Base-by-base conservation (phyloP, 2,888 invertebrate species). In the Deilephila elpenor region DNA sequence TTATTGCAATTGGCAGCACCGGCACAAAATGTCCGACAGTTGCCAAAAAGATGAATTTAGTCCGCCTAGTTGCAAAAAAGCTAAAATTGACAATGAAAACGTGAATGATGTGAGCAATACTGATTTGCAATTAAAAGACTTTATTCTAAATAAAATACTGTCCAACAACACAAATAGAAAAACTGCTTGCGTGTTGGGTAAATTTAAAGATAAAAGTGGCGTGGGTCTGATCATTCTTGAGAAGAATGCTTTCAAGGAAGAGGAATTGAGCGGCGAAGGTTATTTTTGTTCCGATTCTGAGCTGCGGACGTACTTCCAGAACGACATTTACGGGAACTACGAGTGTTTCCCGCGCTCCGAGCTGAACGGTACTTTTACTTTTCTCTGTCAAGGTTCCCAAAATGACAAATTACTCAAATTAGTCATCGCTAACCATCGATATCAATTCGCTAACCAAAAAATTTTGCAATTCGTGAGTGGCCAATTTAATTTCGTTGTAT, bases 261-360 rank as follows among this genome's bases (percentile, higher is more conserved):
- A 96, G 67, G 94, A 95, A 80, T 91, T 97, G 74, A 82, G 93
- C 72, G 85, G 86, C 73, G 89, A 87, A 76, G 95, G 95, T n/a
- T 96, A 96, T 84, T 97, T 98, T 82, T 95, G 95, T 53, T 89
- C 91, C 14, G 95, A 96, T 1, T 95, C 96, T 32, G 89, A 91
- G 75, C 89, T 97, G 3, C 93, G 95, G 53, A 96, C 96, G 77
- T 95, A 96, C 74, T 97, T 97, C 85, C 95, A 96, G 51, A 98
- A 98, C 92, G 98, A 98, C 88, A 96, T 98, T 86, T 98, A 98
- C 88, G 97, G 97, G 19, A 97, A 97, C 86, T 98, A 97, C 87
- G 96, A 96, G 84, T 97, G 97, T 90, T 96, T 95, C 80, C 97
- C 97, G 0, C 92, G 91, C 7, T 83, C 93, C 32, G 90, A 95